Evolutionary conservation across 2,113 vertebrate genomes (phyloP).

Genomic region (Rallus limicola): DNA sequence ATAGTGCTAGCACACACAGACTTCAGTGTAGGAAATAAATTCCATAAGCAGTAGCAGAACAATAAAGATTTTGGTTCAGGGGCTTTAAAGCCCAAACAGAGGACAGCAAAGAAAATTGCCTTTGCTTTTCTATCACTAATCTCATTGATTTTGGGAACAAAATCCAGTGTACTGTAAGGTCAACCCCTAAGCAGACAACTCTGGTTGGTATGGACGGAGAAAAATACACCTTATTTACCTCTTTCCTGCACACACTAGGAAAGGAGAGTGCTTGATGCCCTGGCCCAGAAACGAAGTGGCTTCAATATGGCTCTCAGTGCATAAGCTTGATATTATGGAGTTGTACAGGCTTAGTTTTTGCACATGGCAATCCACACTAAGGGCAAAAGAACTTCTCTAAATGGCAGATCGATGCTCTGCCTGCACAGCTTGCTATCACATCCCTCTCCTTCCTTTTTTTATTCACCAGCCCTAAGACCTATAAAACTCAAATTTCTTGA

Average conservation of each 20-base stretch:
- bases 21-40: not conserved
- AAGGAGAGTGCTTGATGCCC: not conserved
- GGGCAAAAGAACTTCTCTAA: not conserved
- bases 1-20: not conserved
- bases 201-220: not conserved
- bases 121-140: not conserved
- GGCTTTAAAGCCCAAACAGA: not conserved
- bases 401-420: not conserved
- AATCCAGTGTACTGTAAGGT: not conserved
- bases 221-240: not conserved
- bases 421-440: not conserved
- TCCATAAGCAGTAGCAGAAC: not conserved
- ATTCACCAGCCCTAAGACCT: not conserved
- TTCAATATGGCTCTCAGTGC: not conserved
- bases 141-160: not conserved
- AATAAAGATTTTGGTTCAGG: not conserved
- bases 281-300: not conserved
- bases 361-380: not conserved
- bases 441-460: not conserved
- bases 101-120: not conserved
- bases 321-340: not conserved
- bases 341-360: not conserved
- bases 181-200: not conserved
- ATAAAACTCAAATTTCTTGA: not conserved
- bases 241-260: not conserved